These are phyloP conservation scores for Ailurus styani DNA, from an alignment of 2,113 vertebrate species.

Conservation along the genomic window DNA sequence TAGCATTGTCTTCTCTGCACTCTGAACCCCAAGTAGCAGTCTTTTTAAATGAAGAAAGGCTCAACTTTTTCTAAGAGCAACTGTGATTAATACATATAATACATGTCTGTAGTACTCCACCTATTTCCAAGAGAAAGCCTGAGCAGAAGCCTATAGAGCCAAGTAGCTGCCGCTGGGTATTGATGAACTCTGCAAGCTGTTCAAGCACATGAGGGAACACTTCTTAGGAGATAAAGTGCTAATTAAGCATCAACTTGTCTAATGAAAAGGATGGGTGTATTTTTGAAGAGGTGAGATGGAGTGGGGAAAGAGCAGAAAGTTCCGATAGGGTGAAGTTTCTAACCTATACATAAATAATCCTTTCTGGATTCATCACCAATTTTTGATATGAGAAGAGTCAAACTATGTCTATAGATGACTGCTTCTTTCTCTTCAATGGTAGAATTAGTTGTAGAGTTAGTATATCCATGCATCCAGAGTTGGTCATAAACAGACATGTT, in stretches of 20 bases:
- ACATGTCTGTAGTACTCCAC: constrained; percentile 70
- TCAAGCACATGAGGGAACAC: constrained; percentile 68
- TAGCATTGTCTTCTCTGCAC: neutral
- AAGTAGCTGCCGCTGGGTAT: constrained; percentile 59
- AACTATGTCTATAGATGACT: neutral
- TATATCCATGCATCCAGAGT: neutral
- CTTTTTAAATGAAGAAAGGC: constrained; percentile 26
- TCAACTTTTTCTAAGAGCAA: constrained; percentile 61
- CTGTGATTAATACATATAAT: constrained; percentile 72
- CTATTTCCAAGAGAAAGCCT: constrained; percentile 67
- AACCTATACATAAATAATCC: neutral
- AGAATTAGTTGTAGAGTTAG: neutral
- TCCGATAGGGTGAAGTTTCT: neutral
- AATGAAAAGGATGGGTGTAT: neutral
- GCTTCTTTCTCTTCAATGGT: neutral
- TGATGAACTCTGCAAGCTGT: constrained; percentile 74
- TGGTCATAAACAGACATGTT: neutral
- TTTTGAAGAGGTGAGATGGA: neutral
- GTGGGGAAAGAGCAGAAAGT: neutral
- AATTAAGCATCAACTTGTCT: neutral
- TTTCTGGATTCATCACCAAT: neutral
- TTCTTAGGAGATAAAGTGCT: constrained; percentile 68
- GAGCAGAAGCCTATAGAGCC: constrained; percentile 58
- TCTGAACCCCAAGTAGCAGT: neutral
- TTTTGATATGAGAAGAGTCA: neutral